Evolutionary conservation across 2,797 vertebrate genomes (phyloP), one percentile per base, ranked within the genome.

Genomic region (Enteromius mattozi): DNA sequence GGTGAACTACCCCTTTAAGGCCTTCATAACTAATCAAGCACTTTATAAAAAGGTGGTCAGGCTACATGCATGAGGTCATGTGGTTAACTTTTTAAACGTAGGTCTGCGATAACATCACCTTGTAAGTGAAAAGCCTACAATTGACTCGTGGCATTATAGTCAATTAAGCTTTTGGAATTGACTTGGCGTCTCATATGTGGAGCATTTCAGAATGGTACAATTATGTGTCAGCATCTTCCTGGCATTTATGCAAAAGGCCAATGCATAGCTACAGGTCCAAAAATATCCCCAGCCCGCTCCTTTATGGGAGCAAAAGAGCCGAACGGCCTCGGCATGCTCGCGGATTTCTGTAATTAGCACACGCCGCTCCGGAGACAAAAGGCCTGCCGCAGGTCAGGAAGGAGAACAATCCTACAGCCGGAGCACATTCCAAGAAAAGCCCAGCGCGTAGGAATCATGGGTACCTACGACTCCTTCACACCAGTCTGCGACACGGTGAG

Each of bases 401-500:
- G 87, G 90, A 93, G 92, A 93, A 95, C 95, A 95, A 94, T 95
- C 93, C 93, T 89, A 93, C 92, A 91, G 90, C 86, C 87, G 42
- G 89, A 51, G 68, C 90, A 94, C 91, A 94, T 95, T 95, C 94
- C 95, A 95, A 94, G 95, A 95, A 95, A 95, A 94, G 93, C 92
- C 92, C 30, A 13, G 54, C 0, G 83, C 51, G 61, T 75, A 84
- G 86, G 86, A 89, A 84, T 86, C 71, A 89, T 90, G 92, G 92
- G 91, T 91, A 87, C 87, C 88, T 72, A 61, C 70, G 86, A 72
- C 88, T 89, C 86, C 78, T 83, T 78, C 12, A 10, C 80, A 80
- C 72, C 77, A 87, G 71, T 85, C 83, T 81, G 75, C 19, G 51
- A 81, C 61, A 17, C n/a, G 1, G 84, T 89, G 88, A 89, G 74